These are phyloP conservation scores for Pseudorectes ferrugineus DNA, from an alignment of 2,113 vertebrate genomes.

Conservation along the genomic window DNA sequence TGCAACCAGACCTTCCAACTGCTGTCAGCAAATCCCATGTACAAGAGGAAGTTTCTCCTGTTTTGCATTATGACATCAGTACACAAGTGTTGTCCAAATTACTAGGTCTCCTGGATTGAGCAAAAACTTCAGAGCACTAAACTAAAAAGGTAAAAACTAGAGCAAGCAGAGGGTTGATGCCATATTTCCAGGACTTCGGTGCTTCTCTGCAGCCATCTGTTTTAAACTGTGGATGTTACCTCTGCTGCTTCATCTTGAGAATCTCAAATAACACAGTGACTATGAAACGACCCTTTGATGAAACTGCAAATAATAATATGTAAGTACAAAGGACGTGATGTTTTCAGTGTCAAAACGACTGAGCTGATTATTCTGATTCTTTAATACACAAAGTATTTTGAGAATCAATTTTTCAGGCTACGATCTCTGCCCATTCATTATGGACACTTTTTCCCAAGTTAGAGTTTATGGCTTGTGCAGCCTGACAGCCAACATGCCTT, in stretches of 20 bases:
- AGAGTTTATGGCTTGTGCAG: background rate
- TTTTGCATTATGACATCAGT: background rate
- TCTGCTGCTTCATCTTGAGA: background rate
- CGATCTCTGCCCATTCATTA: rapidly evolving
- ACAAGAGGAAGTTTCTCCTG: background rate
- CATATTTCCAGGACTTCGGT: background rate
- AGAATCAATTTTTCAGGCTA: background rate
- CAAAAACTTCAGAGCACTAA: background rate
- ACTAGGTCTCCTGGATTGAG: background rate
- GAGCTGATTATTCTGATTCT: background rate
- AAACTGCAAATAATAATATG: background rate
- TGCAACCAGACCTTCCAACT: constrained; percentile 27
- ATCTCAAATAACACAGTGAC: background rate
- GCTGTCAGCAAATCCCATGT: background rate
- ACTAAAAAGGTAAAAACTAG: background rate
- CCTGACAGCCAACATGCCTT: background rate
- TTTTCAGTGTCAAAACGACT: background rate
- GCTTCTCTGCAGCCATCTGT: background rate
- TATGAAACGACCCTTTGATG: background rate
- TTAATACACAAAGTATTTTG: background rate
- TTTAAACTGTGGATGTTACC: background rate
- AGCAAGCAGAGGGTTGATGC: background rate
- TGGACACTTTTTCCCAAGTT: background rate
- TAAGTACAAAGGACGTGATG: rapidly evolving
- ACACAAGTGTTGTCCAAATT: background rate